Conservation (phyloP, 2,888 invertebrate genomes). For the Neoascia interrupta region DNA sequence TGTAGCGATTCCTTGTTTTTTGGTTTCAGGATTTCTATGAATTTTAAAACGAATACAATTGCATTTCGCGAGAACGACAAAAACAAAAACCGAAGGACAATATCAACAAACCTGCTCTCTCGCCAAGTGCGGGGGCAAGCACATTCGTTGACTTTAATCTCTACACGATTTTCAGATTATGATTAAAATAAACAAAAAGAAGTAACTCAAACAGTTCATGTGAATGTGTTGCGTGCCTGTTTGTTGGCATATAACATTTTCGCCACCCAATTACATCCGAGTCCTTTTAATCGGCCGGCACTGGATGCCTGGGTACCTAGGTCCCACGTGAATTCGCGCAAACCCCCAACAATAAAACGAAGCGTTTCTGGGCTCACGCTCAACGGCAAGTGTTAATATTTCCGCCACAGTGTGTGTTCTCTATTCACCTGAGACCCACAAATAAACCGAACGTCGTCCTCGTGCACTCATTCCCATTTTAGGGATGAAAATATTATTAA, state of each 20-base stretch:
- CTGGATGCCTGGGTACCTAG: background rate
- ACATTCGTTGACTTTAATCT: conserved; percentile 47
- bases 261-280: conserved; percentile 53
- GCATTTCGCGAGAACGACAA: conserved; percentile 17
- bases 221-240: conserved; percentile 13
- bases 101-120: conserved; percentile 27
- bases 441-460: conserved; percentile 30
- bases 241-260: too few species aligned
- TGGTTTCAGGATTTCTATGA: conserved; percentile 14
- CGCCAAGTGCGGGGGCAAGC: conserved; percentile 9
- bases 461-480: background rate
- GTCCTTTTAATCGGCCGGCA: conserved; percentile 7
- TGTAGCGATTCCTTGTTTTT: conserved; percentile 8
- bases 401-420: conserved; percentile 36
- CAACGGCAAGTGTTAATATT: conserved; percentile 41
- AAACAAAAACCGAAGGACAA: conserved; percentile 33
- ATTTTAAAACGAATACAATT: conserved; percentile 62
- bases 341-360: conserved; percentile 12
- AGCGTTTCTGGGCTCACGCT: background rate
- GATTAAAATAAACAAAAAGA: conserved; percentile 44
- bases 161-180: conserved; percentile 66
- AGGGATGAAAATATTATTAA: conserved; percentile 59
- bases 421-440: conserved; percentile 63
- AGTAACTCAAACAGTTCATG: background rate
- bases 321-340: conserved; percentile 19